Conservation (phyloP, 2,113 vertebrate genomes). For the Chionis minor region DNA sequence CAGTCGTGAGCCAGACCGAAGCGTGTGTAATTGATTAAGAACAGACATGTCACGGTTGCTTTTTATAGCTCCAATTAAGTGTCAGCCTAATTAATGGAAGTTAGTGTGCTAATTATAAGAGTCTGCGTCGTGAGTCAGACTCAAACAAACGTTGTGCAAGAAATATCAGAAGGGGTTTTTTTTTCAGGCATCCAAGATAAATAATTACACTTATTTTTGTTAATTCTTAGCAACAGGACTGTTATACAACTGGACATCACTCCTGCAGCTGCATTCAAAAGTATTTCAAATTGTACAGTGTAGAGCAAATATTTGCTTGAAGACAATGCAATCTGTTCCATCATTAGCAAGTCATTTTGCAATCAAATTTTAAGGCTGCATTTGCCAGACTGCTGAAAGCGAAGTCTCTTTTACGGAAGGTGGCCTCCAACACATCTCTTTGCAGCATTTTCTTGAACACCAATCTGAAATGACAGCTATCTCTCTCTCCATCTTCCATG, state of each 20-base stretch:
- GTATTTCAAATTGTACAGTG: not conserved
- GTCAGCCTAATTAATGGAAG: conserved; percentile 60
- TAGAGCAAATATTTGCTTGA: conserved; percentile 42
- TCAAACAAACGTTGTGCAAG: conserved; percentile 35
- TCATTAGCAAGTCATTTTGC: not conserved
- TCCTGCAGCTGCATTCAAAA: conserved; percentile 52
- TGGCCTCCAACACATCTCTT: not conserved
- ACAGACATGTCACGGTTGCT: conserved; percentile 45
- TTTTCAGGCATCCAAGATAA: conserved; percentile 39
- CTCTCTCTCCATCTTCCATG: not conserved
- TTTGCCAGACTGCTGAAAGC: not conserved
- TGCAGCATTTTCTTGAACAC: not conserved
- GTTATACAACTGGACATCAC: conserved; percentile 25
- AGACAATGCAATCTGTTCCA: conserved; percentile 38
- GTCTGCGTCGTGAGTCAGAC: conserved; percentile 40
- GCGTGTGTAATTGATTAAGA: conserved; percentile 53
- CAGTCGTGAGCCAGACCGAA: conserved; percentile 54
- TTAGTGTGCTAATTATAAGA: conserved; percentile 57
- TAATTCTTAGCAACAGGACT: conserved; percentile 38
- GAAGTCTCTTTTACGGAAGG: not conserved
- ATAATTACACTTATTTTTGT: conserved; percentile 53
- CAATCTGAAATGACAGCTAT: not conserved
- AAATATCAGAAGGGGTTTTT: not conserved
- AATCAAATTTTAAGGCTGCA: not conserved
- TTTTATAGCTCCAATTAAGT: conserved; percentile 64